Percentiles rank a stretch among this genome's conserved stretches.
phyloP scores from a whole-genome alignment of 1,140 invertebrate species.

The Ladona fulva region DNA sequence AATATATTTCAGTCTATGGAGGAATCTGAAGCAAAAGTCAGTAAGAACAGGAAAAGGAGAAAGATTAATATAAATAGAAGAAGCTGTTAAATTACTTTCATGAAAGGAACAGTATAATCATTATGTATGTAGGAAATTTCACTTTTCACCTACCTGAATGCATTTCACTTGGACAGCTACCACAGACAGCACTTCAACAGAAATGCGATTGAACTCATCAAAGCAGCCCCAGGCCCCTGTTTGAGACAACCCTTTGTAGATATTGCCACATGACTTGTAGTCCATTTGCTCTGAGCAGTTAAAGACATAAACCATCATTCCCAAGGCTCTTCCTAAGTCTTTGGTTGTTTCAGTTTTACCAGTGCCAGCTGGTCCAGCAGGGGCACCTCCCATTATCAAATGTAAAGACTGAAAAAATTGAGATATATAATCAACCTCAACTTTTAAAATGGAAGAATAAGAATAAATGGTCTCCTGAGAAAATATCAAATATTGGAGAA shows the following conservation, averaged over 20 bases:
- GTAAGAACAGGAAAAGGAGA: background rate
- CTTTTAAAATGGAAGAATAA: too few species aligned
- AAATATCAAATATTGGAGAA: too few species aligned
- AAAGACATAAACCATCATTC: slow-evolving; percentile 92
- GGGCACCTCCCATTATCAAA: slow-evolving; percentile 84
- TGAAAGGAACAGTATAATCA: too few species aligned
- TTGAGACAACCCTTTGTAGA: slow-evolving; percentile 81
- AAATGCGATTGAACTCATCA: slow-evolving; percentile 91
- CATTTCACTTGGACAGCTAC: slow-evolving; percentile 65
- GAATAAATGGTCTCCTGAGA: too few species aligned
- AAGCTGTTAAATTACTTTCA: too few species aligned
- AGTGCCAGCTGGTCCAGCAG: slow-evolving; percentile 66
- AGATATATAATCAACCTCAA: background rate
- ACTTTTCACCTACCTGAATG: slow-evolving; percentile 17
- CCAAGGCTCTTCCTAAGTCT: slow-evolving; percentile 79
- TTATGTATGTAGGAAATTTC: too few species aligned
- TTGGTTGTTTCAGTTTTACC: slow-evolving; percentile 93
- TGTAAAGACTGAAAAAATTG: slow-evolving; percentile 58
- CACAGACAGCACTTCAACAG: slow-evolving; percentile 85
- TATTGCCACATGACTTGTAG: slow-evolving; percentile 84
- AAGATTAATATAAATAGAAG: too few species aligned
- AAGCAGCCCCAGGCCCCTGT: slow-evolving; percentile 95
- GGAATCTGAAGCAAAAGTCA: background rate
- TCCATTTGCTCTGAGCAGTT: slow-evolving; percentile 97
- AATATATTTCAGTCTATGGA: too few species aligned